Percentiles rank a stretch among this genome's conserved stretches.
Conservation (phyloP, 2,113 vertebrate genomes). For the Procavia capensis region DNA sequence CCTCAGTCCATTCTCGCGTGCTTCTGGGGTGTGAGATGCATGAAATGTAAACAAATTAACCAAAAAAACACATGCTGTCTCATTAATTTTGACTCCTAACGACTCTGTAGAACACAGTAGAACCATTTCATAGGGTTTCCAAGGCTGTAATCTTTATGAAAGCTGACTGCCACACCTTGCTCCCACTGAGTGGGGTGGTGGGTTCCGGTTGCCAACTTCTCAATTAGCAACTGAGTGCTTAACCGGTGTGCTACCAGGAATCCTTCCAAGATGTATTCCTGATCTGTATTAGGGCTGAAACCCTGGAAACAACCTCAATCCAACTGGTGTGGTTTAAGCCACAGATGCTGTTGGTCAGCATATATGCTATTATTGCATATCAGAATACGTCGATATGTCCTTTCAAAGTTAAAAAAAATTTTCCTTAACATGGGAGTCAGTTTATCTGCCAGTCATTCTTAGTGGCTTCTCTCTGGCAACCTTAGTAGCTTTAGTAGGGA, state of each 20-base stretch:
- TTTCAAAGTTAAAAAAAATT: background rate
- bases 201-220: background rate
- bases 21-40: background rate
- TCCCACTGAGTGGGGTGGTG: background rate
- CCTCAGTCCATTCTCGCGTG: background rate
- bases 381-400: background rate
- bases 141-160: no score
- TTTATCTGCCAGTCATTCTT: background rate
- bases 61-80: no score
- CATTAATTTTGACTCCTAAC: no score
- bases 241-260: background rate
- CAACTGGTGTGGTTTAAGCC: background rate
- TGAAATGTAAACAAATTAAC: background rate
- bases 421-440: background rate
- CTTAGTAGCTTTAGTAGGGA: background rate
- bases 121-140: no score
- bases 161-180: no score
- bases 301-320: conserved; percentile 31
- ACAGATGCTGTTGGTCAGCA: background rate
- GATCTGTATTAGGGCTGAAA: background rate
- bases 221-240: background rate
- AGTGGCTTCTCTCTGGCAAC: background rate
- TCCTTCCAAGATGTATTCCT: background rate
- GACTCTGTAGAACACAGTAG: no score
- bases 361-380: background rate